These are phyloP conservation scores for Leptinotarsa lineolata DNA, from an alignment of 1,140 invertebrate species.

Conservation along the genomic window DNA sequence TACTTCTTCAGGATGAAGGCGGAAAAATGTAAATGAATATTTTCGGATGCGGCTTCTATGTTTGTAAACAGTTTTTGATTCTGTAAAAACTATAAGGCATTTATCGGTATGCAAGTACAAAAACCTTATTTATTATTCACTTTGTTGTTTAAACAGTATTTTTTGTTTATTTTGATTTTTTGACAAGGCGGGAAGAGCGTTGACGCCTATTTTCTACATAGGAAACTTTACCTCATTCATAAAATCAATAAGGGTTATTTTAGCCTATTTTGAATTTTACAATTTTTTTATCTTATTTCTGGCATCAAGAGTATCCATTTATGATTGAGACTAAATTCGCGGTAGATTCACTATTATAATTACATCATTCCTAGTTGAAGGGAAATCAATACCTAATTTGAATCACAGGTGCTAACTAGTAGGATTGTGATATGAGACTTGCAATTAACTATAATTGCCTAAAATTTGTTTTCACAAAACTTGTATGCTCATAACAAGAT, in stretches of 20 bases:
- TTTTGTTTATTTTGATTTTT: conserved; percentile 44
- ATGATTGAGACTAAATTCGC: neutral
- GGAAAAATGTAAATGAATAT: neutral
- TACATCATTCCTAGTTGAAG: conserved; percentile 20
- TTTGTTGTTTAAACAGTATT: neutral
- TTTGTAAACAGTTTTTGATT: conserved; percentile 38
- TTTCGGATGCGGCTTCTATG: conserved; percentile 33
- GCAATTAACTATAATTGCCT: neutral
- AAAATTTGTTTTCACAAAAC: too few relatives aligned
- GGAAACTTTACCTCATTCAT: conserved; percentile 26
- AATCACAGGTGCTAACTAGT: conserved; percentile 25
- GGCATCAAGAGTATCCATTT: conserved; percentile 11
- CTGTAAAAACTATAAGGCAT: neutral
- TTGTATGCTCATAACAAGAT: too few relatives aligned
- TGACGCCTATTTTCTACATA: conserved; percentile 20
- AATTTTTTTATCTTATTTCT: conserved; percentile 15
- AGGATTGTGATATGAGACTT: neutral
- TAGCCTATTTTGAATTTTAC: conserved; percentile 25
- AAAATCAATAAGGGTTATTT: conserved; percentile 32
- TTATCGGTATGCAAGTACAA: neutral
- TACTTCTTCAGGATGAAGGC: neutral
- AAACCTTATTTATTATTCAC: too few relatives aligned
- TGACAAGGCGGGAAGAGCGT: conserved; percentile 44
- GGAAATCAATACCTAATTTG: conserved; percentile 29
- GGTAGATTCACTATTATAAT: conserved; percentile 11